Evolutionary conservation across 2,797 vertebrate species (phyloP).

Genomic region (Jordanella pulchra): DNA sequence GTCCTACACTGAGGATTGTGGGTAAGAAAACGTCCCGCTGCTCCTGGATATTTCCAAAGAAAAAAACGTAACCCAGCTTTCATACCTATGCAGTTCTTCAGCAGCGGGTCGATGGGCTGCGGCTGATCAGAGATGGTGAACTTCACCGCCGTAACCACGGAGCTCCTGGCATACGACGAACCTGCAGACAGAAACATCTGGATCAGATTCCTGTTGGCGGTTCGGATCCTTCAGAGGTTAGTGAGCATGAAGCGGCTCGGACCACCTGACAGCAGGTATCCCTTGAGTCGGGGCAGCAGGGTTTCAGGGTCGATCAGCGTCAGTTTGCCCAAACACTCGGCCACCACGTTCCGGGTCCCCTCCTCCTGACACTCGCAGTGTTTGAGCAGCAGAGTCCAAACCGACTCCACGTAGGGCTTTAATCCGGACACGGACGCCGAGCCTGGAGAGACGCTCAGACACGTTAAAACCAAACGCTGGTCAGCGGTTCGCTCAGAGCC

Average conservation of each 20-base stretch:
- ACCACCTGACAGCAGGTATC: slow-evolving; percentile 94
- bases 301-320: slow-evolving; percentile 96
- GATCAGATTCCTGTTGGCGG: neutral
- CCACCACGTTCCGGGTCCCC: slow-evolving; percentile 97
- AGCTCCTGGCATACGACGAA: slow-evolving; percentile 95
- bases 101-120: slow-evolving; percentile 93
- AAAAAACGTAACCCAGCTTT: neutral
- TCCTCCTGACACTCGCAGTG: slow-evolving; percentile 98
- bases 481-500: accelerated
- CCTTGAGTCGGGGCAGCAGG: slow-evolving; percentile 94
- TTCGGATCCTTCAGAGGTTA: neutral
- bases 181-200: slow-evolving; percentile 71
- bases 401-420: slow-evolving; percentile 95
- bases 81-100: slow-evolving; percentile 98
- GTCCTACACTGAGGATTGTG: too few relatives aligned
- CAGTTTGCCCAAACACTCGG: slow-evolving; percentile 96
- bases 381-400: slow-evolving; percentile 95
- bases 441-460: slow-evolving; percentile 60
- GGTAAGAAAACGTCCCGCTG: too few relatives aligned
- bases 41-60: too few relatives aligned
- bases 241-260: neutral
- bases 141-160: slow-evolving; percentile 97
- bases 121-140: slow-evolving; percentile 99
- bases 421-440: slow-evolving; percentile 92
- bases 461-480: slow-evolving; percentile 13